Evolutionary conservation across 2,888 invertebrate species (phyloP).

Genomic region (Nomada fucata): DNA sequence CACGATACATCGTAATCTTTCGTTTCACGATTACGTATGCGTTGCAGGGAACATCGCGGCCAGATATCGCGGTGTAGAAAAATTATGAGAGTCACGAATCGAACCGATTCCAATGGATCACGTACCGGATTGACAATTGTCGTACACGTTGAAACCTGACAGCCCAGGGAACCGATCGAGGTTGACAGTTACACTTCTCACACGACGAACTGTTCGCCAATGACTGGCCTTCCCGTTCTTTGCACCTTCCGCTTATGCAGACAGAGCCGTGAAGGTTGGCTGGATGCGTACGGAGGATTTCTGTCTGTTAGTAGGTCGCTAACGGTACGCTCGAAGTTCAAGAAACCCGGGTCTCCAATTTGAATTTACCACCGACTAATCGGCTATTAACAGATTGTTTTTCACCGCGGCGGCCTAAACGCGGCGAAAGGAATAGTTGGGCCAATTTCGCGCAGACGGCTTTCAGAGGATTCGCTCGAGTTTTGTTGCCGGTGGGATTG

Average conservation of each 20-base stretch:
- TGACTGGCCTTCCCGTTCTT: conserved; percentile 71
- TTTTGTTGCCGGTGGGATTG: too few relatives aligned
- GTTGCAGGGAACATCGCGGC: neutral
- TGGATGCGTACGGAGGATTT: conserved; percentile 75
- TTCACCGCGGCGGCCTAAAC: neutral
- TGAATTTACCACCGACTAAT: conserved; percentile 70
- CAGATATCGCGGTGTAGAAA: neutral
- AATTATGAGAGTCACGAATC: conserved; percentile 26
- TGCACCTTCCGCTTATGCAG: conserved; percentile 41
- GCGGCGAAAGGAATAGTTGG: neutral
- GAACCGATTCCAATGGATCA: conserved; percentile 18
- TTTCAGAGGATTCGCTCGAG: neutral
- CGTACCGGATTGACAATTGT: conserved; percentile 43
- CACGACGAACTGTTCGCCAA: conserved; percentile 68
- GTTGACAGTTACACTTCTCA: conserved; percentile 65
- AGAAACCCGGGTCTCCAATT: conserved; percentile 78
- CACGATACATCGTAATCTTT: neutral
- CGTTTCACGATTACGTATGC: neutral
- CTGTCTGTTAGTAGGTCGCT: conserved; percentile 83
- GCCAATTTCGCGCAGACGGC: neutral
- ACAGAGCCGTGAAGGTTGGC: conserved; percentile 66
- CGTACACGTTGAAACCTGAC: conserved; percentile 33
- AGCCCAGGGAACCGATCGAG: conserved; percentile 37
- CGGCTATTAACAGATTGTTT: neutral
- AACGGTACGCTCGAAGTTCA: conserved; percentile 82